Base-by-base conservation (phyloP, 2,888 invertebrate genomes). In the Pristionchus fissidentatus region DNA sequence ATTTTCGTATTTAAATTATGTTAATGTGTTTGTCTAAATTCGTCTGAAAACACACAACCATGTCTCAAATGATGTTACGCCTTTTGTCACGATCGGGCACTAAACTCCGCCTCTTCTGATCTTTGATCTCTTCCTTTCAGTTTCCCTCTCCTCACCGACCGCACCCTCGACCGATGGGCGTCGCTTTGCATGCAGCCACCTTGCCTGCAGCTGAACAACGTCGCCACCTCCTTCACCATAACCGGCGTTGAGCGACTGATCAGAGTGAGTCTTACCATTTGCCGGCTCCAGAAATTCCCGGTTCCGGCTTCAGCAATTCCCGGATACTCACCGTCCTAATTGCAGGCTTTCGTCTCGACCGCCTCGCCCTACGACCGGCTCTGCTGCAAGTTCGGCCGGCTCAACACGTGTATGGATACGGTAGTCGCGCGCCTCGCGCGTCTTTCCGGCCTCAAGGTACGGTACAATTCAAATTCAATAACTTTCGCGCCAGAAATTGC, bases 101-200 rank as follows among this genome's bases (percentile, higher is more conserved):
- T 41, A 13, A n/a, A 10, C 41, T 41, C 70, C 70, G n/a, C 70
- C 41, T 38, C n/a, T n/a, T n/a, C 41, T 41, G 70, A 26, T 26
- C 70, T n/a, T 0, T 3, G 41, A 13, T 41, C 41, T 8, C 3
- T 22, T 22, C 41, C 35, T 5, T 49, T 77, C 75, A 77, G 75
- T 77, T 77, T 77, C 22, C 75, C 75, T 41, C 75, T 77, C 8
- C 49, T 77, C 49, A 77, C 75, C 22, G 75, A 77, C 26, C 75
- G 75, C 1, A 77, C 75, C 13, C 49, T 77, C 49, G 29, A 29
- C 5, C 10, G 75, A 49, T 77, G 75, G 75, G 29, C 49, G 29
- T 49, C 75, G 1, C 49, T 52, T 26, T 26, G 26, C 10, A 26
- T n/a, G 0, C 49, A 46, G 5, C 75, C 75, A 35, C 75, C 75